These are phyloP conservation scores for Clarias macrocephalus DNA, from an alignment of 2,113 vertebrate species.

Conservation along the genomic window DNA sequence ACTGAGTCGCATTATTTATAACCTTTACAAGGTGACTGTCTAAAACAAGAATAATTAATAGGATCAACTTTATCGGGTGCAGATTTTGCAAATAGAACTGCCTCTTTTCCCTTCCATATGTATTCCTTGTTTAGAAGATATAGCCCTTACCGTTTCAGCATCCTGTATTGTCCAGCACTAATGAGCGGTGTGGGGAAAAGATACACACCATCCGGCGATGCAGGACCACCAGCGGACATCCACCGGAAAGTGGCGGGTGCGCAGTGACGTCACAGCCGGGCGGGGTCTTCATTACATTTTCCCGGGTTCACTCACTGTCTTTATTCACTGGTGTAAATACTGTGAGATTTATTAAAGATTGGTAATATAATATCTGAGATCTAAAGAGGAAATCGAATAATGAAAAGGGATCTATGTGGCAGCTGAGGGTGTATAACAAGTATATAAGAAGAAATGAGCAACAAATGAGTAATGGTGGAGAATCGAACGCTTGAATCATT, in stretches of 20 bases:
- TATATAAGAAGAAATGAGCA: background rate
- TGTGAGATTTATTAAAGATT: background rate
- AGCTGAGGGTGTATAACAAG: background rate
- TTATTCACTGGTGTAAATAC: background rate
- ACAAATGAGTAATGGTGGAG: background rate
- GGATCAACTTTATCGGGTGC: background rate
- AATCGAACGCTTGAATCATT: constrained; percentile 1
- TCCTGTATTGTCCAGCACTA: constrained; percentile 58
- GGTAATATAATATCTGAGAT: background rate
- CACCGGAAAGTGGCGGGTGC: constrained; percentile 68
- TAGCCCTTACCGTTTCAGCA: constrained; percentile 50
- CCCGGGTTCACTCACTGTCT: background rate
- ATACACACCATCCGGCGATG: constrained; percentile 62
- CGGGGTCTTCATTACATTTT: constrained; percentile 42
- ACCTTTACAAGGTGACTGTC: constrained; percentile 44
- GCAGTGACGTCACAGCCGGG: constrained; percentile 71
- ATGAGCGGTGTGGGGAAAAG: constrained; percentile 51
- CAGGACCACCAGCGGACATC: constrained; percentile 60
- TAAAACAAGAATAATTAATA: background rate
- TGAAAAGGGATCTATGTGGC: background rate
- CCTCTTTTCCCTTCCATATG: background rate
- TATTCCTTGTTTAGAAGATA: background rate
- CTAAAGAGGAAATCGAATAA: background rate
- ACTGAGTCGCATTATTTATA: constrained; percentile 11
- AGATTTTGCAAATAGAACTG: background rate